These are phyloP conservation scores for Gallirallus australis DNA, from an alignment of 2,797 vertebrate genomes.

Conservation along the genomic window DNA sequence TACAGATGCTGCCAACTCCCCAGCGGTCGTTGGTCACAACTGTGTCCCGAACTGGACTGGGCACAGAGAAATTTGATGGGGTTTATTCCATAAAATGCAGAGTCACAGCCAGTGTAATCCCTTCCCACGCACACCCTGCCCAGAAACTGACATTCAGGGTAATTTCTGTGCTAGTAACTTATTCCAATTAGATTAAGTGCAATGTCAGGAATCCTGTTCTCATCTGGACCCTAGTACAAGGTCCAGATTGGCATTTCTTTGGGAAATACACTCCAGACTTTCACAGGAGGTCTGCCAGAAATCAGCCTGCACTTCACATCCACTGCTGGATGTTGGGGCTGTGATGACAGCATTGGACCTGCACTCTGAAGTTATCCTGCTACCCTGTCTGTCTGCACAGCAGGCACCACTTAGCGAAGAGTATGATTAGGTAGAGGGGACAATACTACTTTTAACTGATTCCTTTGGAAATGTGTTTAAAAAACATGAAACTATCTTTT, in stretches of 20 bases:
- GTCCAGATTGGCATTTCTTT: background rate
- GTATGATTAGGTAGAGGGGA: background rate
- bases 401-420: background rate
- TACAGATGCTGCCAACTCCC: conserved; percentile 88
- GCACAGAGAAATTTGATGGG: background rate
- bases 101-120: background rate
- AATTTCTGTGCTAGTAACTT: background rate
- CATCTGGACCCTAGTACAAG: background rate
- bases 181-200: background rate
- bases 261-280: background rate
- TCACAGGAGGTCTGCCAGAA: background rate
- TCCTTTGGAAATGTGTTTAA: background rate
- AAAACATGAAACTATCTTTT: background rate
- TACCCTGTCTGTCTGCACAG: background rate
- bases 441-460: background rate
- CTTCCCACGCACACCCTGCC: background rate
- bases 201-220: background rate
- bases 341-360: fast-evolving
- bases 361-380: background rate
- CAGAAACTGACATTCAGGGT: background rate
- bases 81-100: background rate
- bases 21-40: conserved; percentile 98
- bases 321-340: background rate
- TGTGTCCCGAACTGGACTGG: conserved; percentile 91
- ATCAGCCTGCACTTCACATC: background rate